phyloP scores from a whole-genome alignment of 2,797 vertebrate species.

The Distichodus sexfasciatus region DNA sequence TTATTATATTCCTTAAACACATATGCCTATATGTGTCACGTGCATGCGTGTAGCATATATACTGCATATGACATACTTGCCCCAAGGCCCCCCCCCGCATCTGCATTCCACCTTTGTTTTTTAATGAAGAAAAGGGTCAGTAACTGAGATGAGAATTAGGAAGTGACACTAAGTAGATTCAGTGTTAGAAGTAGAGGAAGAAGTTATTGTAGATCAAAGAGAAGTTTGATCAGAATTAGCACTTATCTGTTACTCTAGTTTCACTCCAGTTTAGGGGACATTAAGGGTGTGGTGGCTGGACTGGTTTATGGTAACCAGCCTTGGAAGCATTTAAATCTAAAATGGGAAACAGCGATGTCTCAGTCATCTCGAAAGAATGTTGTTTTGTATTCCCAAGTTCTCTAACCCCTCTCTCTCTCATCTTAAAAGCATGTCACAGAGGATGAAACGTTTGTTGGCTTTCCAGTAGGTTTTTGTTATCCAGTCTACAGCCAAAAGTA shows the following conservation, averaged over 20 bases:
- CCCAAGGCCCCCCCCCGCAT: too few species aligned
- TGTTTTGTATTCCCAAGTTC: background rate
- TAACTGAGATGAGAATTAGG: conserved; percentile 67
- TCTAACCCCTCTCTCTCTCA: background rate
- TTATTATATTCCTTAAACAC: too few species aligned
- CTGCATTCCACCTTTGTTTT: conserved; percentile 17
- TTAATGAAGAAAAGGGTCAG: conserved; percentile 55
- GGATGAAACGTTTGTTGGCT: background rate
- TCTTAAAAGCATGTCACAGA: background rate
- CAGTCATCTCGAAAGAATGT: background rate
- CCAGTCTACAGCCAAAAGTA: background rate
- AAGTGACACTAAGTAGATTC: conserved; percentile 64
- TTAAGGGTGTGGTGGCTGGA: background rate
- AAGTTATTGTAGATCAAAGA: conserved; percentile 72
- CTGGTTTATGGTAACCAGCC: background rate
- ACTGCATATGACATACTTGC: too few species aligned
- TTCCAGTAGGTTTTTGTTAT: background rate
- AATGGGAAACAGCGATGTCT: background rate
- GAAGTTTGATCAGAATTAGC: conserved; percentile 70
- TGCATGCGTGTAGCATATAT: too few species aligned
- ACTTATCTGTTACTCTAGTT: conserved; percentile 56
- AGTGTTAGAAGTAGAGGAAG: conserved; percentile 53
- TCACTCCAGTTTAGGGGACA: conserved; percentile 39
- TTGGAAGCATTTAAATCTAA: background rate
- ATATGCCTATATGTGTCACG: too few species aligned